Percentiles rank a stretch among this genome's conserved stretches.
phyloP scores from a whole-genome alignment of 1,140 invertebrate genomes.

The Penaeus indicus region DNA sequence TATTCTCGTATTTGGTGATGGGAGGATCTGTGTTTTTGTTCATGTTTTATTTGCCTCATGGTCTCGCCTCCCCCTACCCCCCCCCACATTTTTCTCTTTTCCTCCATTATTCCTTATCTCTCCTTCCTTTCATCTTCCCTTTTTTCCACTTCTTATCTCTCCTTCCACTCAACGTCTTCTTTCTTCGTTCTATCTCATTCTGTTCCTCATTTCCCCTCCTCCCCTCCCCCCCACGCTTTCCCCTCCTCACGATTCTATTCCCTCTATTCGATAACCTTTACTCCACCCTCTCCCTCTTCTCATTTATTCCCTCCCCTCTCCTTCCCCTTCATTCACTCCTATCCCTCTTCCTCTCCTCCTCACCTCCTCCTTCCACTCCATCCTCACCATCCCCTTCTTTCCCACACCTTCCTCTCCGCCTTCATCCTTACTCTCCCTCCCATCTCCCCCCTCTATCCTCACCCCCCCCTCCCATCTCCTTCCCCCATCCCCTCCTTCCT shows the following conservation, averaged over 20 bases:
- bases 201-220: neutral
- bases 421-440: slow-evolving; percentile 1
- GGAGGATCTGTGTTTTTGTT: too few relatives aligned
- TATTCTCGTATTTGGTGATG: too few relatives aligned
- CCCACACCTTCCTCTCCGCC: too few relatives aligned
- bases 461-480: neutral
- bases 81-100: too few relatives aligned
- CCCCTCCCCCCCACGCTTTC: neutral
- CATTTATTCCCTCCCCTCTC: too few relatives aligned
- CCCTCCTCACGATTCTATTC: neutral
- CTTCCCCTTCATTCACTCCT: too few relatives aligned
- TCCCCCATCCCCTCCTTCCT: neutral
- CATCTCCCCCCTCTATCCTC: neutral
- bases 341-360: too few relatives aligned
- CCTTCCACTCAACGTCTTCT: slow-evolving; percentile 7
- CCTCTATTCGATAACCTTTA: neutral
- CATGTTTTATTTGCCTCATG: too few relatives aligned
- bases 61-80: too few relatives aligned
- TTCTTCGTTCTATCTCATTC: neutral
- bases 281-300: too few relatives aligned
- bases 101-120: neutral
- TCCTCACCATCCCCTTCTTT: too few relatives aligned
- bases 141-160: neutral
- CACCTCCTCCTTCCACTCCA: too few relatives aligned
- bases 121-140: neutral